Conservation (phyloP, 1,140 invertebrate genomes). For the Mesaphorura yosii region DNA sequence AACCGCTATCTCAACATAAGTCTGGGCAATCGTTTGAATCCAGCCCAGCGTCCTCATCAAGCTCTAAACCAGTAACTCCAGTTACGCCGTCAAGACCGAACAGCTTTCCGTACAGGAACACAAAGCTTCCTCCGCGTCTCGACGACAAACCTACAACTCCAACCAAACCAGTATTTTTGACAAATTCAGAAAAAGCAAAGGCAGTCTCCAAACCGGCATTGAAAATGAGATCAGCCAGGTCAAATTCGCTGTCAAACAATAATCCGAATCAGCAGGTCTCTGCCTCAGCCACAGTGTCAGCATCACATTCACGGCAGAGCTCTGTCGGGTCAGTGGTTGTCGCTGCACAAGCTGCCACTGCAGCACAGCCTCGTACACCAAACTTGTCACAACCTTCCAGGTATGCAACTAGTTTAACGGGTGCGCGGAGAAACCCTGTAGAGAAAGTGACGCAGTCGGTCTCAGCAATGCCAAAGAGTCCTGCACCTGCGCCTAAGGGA, state of each 20-base stretch:
- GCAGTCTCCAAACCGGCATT: constrained; percentile 27
- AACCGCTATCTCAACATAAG: no score
- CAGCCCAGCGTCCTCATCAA: no score
- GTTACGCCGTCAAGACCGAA: constrained; percentile 24
- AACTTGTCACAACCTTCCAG: constrained; percentile 11
- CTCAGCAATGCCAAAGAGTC: not conserved
- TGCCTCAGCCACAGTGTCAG: no score
- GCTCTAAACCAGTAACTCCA: constrained; percentile 22
- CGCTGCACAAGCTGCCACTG: no score
- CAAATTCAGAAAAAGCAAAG: constrained; percentile 26
- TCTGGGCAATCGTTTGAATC: no score
- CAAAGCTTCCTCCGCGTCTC: no score
- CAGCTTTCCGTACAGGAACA: no score
- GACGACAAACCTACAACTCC: not conserved
- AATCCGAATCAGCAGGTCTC: not conserved
- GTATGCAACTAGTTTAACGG: constrained; percentile 6
- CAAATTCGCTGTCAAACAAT: not conserved
- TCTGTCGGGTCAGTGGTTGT: not conserved
- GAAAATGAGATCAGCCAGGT: not conserved
- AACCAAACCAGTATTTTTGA: constrained; percentile 17
- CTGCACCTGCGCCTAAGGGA: no score
- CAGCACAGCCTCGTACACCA: constrained; percentile 7
- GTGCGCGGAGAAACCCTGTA: not conserved
- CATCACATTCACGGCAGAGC: not conserved
- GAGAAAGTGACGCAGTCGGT: not conserved